Evolutionary conservation across 2,797 vertebrate species (phyloP), one percentile per base, ranked within the genome.

Genomic region (Austrolebias charrua): DNA sequence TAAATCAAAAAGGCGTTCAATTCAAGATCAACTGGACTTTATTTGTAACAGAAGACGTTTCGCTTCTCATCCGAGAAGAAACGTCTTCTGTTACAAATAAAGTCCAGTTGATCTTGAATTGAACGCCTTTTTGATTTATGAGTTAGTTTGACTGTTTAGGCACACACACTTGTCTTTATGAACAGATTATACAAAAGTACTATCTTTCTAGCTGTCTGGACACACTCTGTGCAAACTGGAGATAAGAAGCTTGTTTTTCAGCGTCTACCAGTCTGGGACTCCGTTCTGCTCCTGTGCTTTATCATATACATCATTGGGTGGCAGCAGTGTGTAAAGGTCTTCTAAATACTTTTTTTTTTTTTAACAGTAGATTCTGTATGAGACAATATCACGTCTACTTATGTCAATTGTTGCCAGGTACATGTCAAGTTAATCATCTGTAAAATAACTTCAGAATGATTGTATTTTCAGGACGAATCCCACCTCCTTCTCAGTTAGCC

Each of bases 401-500:
- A n/a, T n/a, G n/a, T n/a, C n/a, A 81, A 59, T 60, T 80, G 76
- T 55, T 75, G 51, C 16, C 19, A 38, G 2, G 0, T 40, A 40
- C 29, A 66, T 51, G 35, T 33, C 20, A 1, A 2, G 28, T 19
- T 28, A 19, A 75, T 75, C 47, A 69, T 55, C 66, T 60, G 69
- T 58, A 53, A 69, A 73, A 67, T 43, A 58, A 70, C 47, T 75
- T 45, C 48, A n/a, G 19, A 57, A 63, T 70, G 42, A 52, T 38
- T 47, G 53, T 49, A 31, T 28, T 58, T 31, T 19, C 28, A 11
- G 31, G 43, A 33, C 15, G 55, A 55, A 58, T 47, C 90, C 61
- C 85, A 98, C 97, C 96, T 99, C 98, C 88, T 98, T 99, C 84
- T 99, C 98, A 18, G 93, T 94, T 75, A 95, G 93, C 91, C 94